phyloP scores from a whole-genome alignment of 2,797 vertebrate species.

The Phyllotis vaccarum region DNA sequence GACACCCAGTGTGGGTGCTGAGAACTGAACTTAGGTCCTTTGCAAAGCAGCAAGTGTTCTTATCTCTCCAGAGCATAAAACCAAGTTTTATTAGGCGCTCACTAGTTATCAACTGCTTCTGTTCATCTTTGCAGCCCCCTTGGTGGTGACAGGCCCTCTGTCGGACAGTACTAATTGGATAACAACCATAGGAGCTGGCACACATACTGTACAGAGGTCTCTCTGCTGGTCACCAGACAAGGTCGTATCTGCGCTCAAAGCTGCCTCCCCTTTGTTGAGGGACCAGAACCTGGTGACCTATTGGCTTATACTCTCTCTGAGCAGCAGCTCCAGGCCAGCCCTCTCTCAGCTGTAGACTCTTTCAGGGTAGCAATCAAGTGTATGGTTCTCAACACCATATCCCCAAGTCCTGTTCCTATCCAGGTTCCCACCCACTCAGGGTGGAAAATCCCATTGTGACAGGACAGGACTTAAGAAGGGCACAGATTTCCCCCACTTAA shows the following conservation, averaged over 20 bases:
- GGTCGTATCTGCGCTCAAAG: neutral
- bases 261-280: neutral
- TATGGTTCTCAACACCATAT: neutral
- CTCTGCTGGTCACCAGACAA: neutral
- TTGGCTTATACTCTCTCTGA: neutral
- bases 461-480: too few species aligned
- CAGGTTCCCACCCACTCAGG: neutral
- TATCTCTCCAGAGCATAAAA: neutral
- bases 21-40: neutral
- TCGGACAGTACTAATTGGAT: neutral
- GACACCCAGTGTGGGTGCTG: neutral
- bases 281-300: neutral
- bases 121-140: neutral
- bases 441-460: neutral
- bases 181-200: neutral
- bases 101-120: neutral
- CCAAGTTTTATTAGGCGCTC: neutral
- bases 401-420: neutral
- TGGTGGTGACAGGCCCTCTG: neutral
- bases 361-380: neutral
- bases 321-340: neutral
- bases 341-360: fast-evolving
- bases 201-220: neutral
- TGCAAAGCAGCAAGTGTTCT: neutral
- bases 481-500: neutral